Evolutionary conservation across 2,113 vertebrate genomes (phyloP).

Genomic region (Strigops habroptila): DNA sequence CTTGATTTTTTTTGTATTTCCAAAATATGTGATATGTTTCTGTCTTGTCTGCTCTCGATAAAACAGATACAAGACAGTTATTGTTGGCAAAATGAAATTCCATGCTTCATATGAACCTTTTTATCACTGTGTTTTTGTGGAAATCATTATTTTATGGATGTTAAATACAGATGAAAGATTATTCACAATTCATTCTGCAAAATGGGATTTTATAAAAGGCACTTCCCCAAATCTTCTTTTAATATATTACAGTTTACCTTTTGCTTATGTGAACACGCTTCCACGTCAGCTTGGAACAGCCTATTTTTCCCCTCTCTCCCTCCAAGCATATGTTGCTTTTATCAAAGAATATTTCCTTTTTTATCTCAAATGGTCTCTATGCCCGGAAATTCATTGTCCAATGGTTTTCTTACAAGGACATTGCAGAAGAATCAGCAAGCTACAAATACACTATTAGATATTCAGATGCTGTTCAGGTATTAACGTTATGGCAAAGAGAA

Average conservation of each 20-base stretch:
- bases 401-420: constrained; percentile 7
- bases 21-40: constrained; percentile 20
- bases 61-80: constrained; percentile 50
- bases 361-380: background rate
- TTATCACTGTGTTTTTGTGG: constrained; percentile 61
- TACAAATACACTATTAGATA: background rate
- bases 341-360: background rate
- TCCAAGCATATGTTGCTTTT: background rate
- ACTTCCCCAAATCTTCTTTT: constrained; percentile 31
- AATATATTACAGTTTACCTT: constrained; percentile 32
- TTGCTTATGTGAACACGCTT: constrained; percentile 17
- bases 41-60: constrained; percentile 35
- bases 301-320: background rate
- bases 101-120: constrained; percentile 60
- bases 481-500: constrained; percentile 58
- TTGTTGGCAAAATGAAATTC: constrained; percentile 66
- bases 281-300: background rate
- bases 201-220: constrained; percentile 33
- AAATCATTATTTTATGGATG: constrained; percentile 67
- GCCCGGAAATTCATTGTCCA: constrained; percentile 14
- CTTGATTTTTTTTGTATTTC: constrained; percentile 16
- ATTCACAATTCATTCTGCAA: constrained; percentile 40
- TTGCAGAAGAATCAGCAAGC: constrained; percentile 3
- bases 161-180: constrained; percentile 69
- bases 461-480: constrained; percentile 43